A percentile compares a stretch with the other conserved stretches of the same genome.
Evolutionary conservation across 2,113 vertebrate species (phyloP).

Genomic region (Neolamprologus brichardi): DNA sequence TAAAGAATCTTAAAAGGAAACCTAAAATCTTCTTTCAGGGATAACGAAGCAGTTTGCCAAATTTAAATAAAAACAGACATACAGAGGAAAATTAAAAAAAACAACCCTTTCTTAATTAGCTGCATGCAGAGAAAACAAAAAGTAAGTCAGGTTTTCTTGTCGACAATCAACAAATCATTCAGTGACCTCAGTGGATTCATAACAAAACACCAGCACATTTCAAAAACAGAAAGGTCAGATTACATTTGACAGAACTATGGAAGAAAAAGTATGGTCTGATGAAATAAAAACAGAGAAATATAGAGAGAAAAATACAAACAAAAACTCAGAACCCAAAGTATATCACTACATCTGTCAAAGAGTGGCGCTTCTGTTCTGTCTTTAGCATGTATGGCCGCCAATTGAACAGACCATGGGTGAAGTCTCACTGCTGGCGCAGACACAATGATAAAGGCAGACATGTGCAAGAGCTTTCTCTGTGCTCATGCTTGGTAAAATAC

Average conservation of each 20-base stretch:
- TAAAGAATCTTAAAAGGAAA: not conserved
- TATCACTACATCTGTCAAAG: not conserved
- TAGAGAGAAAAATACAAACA: not conserved
- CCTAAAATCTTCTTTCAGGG: not conserved
- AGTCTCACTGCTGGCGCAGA: not conserved
- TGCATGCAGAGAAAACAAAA: not conserved
- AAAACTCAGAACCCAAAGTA: not conserved
- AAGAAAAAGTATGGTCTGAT: not conserved
- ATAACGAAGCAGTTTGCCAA: not conserved
- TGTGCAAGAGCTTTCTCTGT: not conserved
- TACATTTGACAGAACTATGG: not conserved
- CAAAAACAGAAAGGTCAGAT: not conserved
- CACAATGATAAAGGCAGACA: not conserved
- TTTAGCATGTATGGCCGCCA: not conserved
- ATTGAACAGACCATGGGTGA: not conserved
- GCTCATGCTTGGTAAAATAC: not conserved
- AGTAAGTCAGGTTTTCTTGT: not conserved
- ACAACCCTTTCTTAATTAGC: not conserved
- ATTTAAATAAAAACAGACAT: not conserved
- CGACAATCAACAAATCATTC: not conserved
- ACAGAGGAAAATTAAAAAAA: not conserved
- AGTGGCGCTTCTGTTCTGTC: not conserved
- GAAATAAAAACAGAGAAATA: not conserved
- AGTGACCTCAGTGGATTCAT: not conserved
- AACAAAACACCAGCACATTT: not conserved